Evolutionary conservation across 1,140 invertebrate genomes (phyloP).

Genomic region (Ganaspis sp.): DNA sequence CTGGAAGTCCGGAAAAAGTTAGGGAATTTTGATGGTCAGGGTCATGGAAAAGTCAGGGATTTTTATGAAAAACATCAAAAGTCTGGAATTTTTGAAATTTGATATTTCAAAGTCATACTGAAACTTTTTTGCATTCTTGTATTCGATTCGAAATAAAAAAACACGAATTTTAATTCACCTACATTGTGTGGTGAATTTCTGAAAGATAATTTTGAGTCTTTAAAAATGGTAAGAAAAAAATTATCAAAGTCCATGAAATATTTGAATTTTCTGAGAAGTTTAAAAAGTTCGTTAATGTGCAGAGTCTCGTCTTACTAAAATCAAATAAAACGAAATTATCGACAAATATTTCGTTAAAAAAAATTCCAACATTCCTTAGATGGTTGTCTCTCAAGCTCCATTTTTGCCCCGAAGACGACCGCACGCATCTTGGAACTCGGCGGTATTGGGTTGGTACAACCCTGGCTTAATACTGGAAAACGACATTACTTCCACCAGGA

Average conservation of each 20-base stretch:
- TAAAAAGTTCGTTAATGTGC: neutral
- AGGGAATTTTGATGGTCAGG: too few species aligned
- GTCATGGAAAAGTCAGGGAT: too few species aligned
- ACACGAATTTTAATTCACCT: too few species aligned
- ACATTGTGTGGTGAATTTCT: too few species aligned
- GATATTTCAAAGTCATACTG: too few species aligned
- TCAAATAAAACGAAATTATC: neutral
- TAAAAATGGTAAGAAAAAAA: neutral
- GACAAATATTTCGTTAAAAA: neutral
- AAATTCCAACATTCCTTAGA: slow-evolving; percentile 1
- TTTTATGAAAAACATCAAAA: too few species aligned
- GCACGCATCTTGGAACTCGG: slow-evolving; percentile 11
- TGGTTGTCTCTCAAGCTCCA: slow-evolving; percentile 6
- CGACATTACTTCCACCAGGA: slow-evolving; percentile 65
- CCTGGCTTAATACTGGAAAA: slow-evolving; percentile 49
- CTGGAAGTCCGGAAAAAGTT: too few species aligned
- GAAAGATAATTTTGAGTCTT: too few species aligned
- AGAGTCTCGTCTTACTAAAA: neutral
- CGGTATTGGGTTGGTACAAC: slow-evolving; percentile 36
- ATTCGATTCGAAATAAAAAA: too few species aligned
- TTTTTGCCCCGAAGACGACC: neutral
- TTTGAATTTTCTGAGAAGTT: neutral
- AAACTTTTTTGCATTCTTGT: too few species aligned
- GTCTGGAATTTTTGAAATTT: too few species aligned
- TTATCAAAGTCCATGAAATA: neutral